Evolutionary conservation across 2,888 invertebrate genomes (phyloP), one percentile per base, ranked within the genome.

Genomic region (Hypsopygia costalis): DNA sequence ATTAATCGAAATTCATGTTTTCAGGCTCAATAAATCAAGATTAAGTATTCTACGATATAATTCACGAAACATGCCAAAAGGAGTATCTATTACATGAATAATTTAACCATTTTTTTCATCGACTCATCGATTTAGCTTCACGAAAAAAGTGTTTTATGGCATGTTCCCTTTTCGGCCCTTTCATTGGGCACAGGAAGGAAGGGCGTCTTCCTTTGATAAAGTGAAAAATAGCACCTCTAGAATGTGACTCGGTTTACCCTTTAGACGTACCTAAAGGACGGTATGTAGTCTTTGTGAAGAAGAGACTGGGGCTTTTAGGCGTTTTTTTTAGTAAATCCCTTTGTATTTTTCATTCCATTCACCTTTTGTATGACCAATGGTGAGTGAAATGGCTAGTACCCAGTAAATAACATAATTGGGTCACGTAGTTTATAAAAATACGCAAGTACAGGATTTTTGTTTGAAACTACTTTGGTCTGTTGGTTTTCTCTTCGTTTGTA

Each of bases 171-270:
- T 74, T 78, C 67, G 73, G 71, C 76, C 72, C 70, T 77, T 82
- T 75, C 74, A 73, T 66, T 69, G 69, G 58, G 60, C 49, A 62
- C 73, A 72, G 81, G 79, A 81, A 80, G 81, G 74, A 79, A 78
- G 73, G 76, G 68, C 60, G 72, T 66, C 74, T 72, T 73, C 76
- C 71, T 85, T 85, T 85, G 81, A 87, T 81, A 81, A 79, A 77
- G 70, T 81, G 81, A 85, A 81, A 83, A 83, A 83, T 82, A 81
- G 77, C 72, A 66, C 68, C 69, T 71, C 64, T 63, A 69, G 67
- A 73, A 75, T 68, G 60, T 72, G 67, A 69, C 73, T 65, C 65
- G 69, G 62, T 68, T 65, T 55, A 67, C 69, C 68, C 70, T 73
- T 67, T 66, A 58, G 52, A 58, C 56, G 58, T 61, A 54, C 59